Conservation (phyloP, 2,113 vertebrate genomes). For the Eira barbara region DNA sequence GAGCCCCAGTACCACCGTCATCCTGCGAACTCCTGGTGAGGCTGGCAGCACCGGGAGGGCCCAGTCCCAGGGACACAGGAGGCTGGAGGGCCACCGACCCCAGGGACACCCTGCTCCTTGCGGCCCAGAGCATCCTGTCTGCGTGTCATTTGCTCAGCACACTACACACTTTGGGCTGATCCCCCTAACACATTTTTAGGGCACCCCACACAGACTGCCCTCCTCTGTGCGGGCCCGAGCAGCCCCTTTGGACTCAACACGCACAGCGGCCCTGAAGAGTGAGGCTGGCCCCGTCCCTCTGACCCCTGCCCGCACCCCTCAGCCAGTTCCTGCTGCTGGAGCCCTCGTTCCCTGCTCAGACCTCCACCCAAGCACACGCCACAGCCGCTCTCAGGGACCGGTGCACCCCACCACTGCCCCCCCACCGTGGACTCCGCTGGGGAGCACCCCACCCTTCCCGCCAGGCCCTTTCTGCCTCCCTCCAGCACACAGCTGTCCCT, state of each 20-base stretch:
- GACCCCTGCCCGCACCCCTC: neutral
- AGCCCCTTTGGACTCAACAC: neutral
- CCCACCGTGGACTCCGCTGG: neutral
- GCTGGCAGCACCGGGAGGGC: neutral
- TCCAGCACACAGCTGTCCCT: neutral
- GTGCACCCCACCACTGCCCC: no score
- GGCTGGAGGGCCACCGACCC: neutral
- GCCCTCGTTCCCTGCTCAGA: neutral
- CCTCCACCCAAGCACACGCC: neutral
- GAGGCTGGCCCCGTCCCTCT: neutral
- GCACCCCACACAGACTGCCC: neutral
- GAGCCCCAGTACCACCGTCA: neutral
- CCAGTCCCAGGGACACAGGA: no score
- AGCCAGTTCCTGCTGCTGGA: neutral
- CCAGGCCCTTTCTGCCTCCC: neutral
- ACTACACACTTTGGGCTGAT: neutral
- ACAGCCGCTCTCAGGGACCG: neutral
- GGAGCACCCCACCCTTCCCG: no score
- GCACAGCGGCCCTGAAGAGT: fast-evolving
- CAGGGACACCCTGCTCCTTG: neutral
- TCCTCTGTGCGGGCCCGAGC: neutral
- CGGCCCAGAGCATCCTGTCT: fast-evolving
- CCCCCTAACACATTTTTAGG: neutral
- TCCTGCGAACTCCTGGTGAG: neutral
- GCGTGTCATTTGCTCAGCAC: fast-evolving